These are phyloP conservation scores for Noctua comes DNA, from an alignment of 2,888 invertebrate species.

Conservation along the genomic window DNA sequence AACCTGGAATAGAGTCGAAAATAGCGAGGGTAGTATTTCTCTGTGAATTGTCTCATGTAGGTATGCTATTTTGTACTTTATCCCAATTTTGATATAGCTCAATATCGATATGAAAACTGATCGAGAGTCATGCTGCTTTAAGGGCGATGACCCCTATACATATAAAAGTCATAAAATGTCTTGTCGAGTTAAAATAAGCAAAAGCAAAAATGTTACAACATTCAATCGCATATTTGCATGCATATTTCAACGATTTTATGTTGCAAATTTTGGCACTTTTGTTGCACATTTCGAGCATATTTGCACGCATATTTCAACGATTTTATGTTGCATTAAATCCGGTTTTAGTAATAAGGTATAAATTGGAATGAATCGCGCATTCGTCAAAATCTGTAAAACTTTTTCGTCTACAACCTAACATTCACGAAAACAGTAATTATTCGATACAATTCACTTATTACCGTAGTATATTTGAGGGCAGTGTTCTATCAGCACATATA, in stretches of 20 bases:
- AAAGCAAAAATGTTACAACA: constrained; percentile 6
- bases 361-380: neutral
- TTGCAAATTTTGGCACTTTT: neutral
- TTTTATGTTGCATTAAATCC: neutral
- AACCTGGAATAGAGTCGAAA: constrained; percentile 15
- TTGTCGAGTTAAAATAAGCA: constrained; percentile 13
- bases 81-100: neutral
- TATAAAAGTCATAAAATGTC: constrained; percentile 6
- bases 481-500: constrained; percentile 94
- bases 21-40: neutral
- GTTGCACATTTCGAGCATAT: neutral
- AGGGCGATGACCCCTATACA: neutral
- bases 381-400: neutral
- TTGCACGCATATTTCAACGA: neutral
- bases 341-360: neutral
- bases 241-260: neutral
- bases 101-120: constrained; percentile 15
- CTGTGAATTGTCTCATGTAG: neutral
- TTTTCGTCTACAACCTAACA: neutral
- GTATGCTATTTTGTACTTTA: constrained; percentile 15
- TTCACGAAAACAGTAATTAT: neutral
- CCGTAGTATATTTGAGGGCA: constrained; percentile 89
- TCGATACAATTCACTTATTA: constrained; percentile 64
- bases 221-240: neutral
- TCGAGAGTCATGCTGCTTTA: neutral